Evolutionary conservation across 2,888 invertebrate species (phyloP).

Genomic region (Philereme transversata): DNA sequence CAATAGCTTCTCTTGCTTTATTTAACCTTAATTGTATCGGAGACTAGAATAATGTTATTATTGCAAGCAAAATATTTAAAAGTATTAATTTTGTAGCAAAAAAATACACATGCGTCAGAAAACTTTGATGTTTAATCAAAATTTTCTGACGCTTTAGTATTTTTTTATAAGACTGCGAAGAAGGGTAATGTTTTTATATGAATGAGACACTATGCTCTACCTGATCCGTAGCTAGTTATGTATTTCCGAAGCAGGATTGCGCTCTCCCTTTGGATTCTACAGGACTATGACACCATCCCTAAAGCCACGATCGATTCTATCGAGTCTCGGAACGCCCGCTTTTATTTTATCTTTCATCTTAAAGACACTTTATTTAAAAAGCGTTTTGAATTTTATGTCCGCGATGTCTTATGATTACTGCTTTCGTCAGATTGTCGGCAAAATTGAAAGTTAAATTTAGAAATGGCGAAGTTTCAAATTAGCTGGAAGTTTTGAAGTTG

Average conservation of each 20-base stretch:
- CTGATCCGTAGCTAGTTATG: neutral
- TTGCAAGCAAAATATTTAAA: constrained; percentile 1
- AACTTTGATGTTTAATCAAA: neutral
- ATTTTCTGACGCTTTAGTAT: neutral
- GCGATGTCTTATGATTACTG: constrained; percentile 32
- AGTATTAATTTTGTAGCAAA: neutral
- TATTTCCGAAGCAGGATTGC: constrained; percentile 15
- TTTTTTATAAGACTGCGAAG: neutral
- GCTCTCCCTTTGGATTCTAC: constrained; percentile 14
- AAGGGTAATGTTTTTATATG: too few relatives aligned
- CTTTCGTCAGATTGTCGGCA: constrained; percentile 38
- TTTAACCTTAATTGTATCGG: constrained; percentile 24
- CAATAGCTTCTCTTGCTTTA: constrained; percentile 46
- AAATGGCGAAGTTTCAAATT: constrained; percentile 46
- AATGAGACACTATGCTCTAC: neutral
- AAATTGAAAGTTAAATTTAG: constrained; percentile 39
- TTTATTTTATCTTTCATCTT: constrained; percentile 32
- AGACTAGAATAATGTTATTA: constrained; percentile 8
- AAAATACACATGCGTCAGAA: too few relatives aligned
- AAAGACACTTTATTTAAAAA: constrained; percentile 33
- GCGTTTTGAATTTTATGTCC: constrained; percentile 32
- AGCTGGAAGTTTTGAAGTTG: constrained; percentile 49
- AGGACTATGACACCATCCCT: constrained; percentile 19
- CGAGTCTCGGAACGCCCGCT: constrained; percentile 21
- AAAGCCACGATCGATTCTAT: constrained; percentile 29